A percentile compares a stretch with the other conserved stretches of the same genome.
Conservation (phyloP, 2,888 invertebrate genomes). For the Villa cingulata region DNA sequence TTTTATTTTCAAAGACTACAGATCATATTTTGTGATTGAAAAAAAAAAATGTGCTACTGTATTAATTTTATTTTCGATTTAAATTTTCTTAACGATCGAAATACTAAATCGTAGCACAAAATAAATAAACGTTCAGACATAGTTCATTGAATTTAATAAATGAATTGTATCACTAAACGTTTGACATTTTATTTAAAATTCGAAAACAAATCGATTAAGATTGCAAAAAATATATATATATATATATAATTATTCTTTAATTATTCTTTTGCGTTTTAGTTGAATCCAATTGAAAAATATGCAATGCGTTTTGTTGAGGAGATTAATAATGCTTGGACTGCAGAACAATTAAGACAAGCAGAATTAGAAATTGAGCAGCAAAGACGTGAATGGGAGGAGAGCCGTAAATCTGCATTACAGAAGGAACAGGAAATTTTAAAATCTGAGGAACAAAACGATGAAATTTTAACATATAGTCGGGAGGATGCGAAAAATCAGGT, state of each 20-base stretch:
- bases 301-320: conserved; percentile 88
- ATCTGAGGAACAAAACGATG: conserved; percentile 45
- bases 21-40: no score
- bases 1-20: no score
- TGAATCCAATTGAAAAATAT: conserved; percentile 87
- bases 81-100: no score
- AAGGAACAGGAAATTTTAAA: conserved; percentile 50
- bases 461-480: conserved; percentile 58
- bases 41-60: no score
- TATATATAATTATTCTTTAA: not conserved
- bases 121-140: conserved; percentile 29
- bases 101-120: conserved; percentile 10
- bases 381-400: conserved; percentile 79
- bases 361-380: conserved; percentile 77
- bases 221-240: not conserved
- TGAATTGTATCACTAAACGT: conserved; percentile 36
- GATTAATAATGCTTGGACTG: conserved; percentile 60
- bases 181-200: conserved; percentile 19
- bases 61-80: no score
- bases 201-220: no score
- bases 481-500: conserved; percentile 77
- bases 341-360: conserved; percentile 75
- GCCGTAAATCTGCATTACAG: conserved; percentile 55
- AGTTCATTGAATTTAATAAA: conserved; percentile 24
- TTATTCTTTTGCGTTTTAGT: conserved; percentile 39